Conservation (phyloP, 2,797 vertebrate genomes). For the Lagodon rhomboides region DNA sequence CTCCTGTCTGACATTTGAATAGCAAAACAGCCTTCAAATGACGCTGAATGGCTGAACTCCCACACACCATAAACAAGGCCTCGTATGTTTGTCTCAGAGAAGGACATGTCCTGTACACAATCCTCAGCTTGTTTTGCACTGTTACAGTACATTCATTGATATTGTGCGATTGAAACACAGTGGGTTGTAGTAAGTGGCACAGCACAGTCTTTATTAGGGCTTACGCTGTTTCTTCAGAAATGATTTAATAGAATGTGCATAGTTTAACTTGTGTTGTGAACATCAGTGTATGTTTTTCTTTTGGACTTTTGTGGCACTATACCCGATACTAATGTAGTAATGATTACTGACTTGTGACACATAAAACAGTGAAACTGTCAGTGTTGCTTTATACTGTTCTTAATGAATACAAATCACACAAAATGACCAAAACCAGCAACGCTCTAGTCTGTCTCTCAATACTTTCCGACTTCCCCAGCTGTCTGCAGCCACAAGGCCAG, state of each 20-base stretch:
- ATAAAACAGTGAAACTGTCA: neutral
- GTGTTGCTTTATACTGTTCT: neutral
- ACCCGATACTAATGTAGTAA: neutral
- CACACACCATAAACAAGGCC: constrained; percentile 74
- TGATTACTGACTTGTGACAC: neutral
- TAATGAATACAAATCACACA: neutral
- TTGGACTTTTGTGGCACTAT: neutral
- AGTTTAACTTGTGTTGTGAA: constrained; percentile 38
- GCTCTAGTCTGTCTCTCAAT: neutral
- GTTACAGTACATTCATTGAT: constrained; percentile 69
- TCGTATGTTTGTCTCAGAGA: constrained; percentile 65
- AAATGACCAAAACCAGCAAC: neutral
- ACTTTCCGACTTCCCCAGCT: neutral
- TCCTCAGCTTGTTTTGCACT: constrained; percentile 60
- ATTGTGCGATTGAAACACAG: constrained; percentile 22
- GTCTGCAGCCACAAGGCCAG: neutral
- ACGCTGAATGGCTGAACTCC: constrained; percentile 71
- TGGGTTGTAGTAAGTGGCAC: constrained; percentile 43
- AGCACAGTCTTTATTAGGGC: constrained; percentile 45
- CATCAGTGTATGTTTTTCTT: constrained; percentile 15
- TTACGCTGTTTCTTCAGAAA: constrained; percentile 9
- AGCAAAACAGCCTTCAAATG: constrained; percentile 81
- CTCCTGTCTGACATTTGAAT: constrained; percentile 82
- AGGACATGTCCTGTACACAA: constrained; percentile 54
- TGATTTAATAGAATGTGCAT: constrained; percentile 20